These are phyloP conservation scores for Mungos mungo DNA, from an alignment of 2,113 vertebrate species.

Conservation along the genomic window DNA sequence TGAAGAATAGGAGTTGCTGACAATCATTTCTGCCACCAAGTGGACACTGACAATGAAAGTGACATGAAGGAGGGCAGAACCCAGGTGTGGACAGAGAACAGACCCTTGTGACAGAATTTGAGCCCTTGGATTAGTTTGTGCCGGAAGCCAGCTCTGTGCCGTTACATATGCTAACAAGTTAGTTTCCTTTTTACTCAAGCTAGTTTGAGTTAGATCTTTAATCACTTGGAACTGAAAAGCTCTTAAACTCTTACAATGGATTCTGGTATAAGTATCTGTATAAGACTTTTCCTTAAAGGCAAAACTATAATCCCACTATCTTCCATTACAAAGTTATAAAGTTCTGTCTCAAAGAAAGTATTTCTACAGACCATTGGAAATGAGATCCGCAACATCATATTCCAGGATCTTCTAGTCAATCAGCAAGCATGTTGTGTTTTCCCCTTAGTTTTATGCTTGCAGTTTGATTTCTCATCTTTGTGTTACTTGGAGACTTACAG, in stretches of 20 bases:
- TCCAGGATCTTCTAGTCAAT: neutral
- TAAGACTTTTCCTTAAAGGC: neutral
- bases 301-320: neutral
- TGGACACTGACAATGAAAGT: neutral
- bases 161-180: neutral
- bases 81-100: neutral
- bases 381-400: neutral
- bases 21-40: neutral
- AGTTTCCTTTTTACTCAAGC: neutral
- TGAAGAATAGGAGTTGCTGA: neutral
- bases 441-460: neutral
- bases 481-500: neutral
- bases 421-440: neutral
- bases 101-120: neutral
- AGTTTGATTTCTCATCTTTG: neutral
- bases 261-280: neutral
- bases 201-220: neutral
- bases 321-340: neutral
- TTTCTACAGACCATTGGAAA: neutral
- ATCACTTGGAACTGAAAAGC: neutral
- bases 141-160: neutral
- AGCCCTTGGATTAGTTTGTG: neutral
- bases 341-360: neutral
- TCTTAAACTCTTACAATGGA: neutral
- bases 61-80: neutral